These are phyloP conservation scores for Lapara coniferarum DNA, from an alignment of 2,888 invertebrate genomes.

Conservation along the genomic window DNA sequence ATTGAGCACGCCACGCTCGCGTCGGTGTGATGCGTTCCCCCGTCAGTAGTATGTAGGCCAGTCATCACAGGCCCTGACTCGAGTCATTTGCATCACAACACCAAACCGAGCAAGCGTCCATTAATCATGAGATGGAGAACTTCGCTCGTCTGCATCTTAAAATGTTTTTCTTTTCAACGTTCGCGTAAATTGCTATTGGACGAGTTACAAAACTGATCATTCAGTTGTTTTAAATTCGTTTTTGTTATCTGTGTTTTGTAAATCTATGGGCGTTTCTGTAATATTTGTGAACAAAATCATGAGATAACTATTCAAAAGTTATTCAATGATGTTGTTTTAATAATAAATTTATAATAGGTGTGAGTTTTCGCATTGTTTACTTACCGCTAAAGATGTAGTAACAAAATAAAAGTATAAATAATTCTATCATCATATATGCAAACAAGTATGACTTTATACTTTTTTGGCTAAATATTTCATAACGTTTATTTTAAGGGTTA, in stretches of 20 bases:
- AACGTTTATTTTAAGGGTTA: too few relatives aligned
- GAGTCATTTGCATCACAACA: constrained; percentile 67
- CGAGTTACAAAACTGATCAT: constrained; percentile 21
- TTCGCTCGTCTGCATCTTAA: constrained; percentile 26
- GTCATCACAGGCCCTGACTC: constrained; percentile 57
- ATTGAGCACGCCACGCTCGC: neutral
- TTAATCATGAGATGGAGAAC: constrained; percentile 53
- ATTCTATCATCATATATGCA: too few relatives aligned
- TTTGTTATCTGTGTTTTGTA: neutral
- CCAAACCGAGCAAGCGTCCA: constrained; percentile 51
- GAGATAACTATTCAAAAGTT: too few relatives aligned
- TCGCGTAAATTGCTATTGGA: constrained; percentile 24
- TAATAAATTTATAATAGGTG: too few relatives aligned
- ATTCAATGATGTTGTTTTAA: too few relatives aligned
- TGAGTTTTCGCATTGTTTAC: too few relatives aligned
- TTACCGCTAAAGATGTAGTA: too few relatives aligned
- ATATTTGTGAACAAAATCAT: too few relatives aligned
- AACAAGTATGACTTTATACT: too few relatives aligned
- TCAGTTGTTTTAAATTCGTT: neutral
- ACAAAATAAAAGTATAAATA: too few relatives aligned
- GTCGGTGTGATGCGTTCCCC: constrained; percentile 43
- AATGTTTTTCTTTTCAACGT: constrained; percentile 25
- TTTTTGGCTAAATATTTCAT: too few relatives aligned
- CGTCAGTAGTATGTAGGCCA: constrained; percentile 47
- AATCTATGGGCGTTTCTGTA: too few relatives aligned